Evolutionary conservation across 2,113 vertebrate genomes (phyloP).

Genomic region (Lophura nycthemera): DNA sequence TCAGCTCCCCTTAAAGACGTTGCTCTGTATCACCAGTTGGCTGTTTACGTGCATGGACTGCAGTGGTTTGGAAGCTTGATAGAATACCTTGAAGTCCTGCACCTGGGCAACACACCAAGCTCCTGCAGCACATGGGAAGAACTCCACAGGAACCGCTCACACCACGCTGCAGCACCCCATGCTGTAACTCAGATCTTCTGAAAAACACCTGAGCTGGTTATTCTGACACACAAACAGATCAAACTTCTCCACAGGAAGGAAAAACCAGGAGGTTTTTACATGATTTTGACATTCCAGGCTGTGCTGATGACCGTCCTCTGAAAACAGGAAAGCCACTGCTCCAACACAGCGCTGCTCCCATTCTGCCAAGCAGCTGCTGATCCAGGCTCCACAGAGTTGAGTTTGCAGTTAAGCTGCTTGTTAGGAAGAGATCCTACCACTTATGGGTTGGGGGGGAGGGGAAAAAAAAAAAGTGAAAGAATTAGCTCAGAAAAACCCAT

Average conservation of each 20-base stretch:
- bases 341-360: neutral
- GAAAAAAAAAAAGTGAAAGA: neutral
- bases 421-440: neutral
- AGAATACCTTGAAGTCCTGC: neutral
- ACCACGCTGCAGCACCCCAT: rapidly evolving
- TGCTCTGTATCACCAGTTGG: neutral
- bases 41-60: neutral
- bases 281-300: neutral
- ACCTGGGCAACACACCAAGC: neutral
- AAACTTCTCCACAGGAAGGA: neutral
- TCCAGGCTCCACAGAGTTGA: neutral
- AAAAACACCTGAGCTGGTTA: neutral
- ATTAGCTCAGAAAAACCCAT: neutral
- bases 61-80: neutral
- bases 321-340: neutral
- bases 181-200: neutral
- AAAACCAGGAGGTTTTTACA: neutral
- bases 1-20: neutral
- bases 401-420: neutral
- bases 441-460: neutral
- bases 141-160: neutral
- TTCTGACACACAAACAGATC: neutral
- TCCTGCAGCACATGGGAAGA: neutral
- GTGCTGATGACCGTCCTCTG: neutral
- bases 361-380: neutral